Evolutionary conservation across 2,797 vertebrate species (phyloP).

Genomic region (Myotis planiceps): DNA sequence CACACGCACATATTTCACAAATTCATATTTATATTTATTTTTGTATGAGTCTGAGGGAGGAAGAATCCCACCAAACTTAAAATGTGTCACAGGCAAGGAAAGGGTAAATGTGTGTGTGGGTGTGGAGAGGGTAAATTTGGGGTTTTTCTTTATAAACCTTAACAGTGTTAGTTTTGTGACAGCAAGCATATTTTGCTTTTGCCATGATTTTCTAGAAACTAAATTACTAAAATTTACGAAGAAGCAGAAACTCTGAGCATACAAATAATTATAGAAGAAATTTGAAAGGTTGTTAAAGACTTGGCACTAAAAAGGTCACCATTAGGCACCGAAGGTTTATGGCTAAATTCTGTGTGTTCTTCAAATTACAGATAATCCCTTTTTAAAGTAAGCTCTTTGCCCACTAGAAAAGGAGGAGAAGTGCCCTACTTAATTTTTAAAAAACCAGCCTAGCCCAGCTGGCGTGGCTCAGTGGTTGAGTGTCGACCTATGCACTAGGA

Average conservation of each 20-base stretch:
- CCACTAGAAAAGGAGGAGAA: not conserved
- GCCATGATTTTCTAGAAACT: slow-evolving; percentile 8
- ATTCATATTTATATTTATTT: not conserved
- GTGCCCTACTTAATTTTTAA: not conserved
- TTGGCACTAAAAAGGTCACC: not conserved
- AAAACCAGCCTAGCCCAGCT: not conserved
- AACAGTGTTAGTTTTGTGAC: not conserved
- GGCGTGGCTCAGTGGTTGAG: too few species aligned
- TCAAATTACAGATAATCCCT: not conserved
- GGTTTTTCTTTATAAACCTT: not conserved
- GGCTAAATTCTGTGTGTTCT: not conserved
- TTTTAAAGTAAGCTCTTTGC: not conserved
- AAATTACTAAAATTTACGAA: not conserved
- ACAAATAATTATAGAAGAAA: not conserved
- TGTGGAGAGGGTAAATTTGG: not conserved
- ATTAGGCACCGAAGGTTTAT: not conserved
- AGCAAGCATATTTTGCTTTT: not conserved
- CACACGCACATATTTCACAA: too few species aligned
- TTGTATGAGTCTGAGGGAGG: not conserved
- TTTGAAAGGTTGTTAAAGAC: not conserved
- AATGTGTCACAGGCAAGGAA: not conserved
- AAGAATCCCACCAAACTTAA: not conserved
- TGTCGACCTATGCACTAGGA: too few species aligned
- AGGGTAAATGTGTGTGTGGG: too few species aligned
- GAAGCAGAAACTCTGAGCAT: not conserved